A percentile compares a stretch with the other conserved stretches of the same genome.
These are phyloP conservation scores for Fratercula arctica DNA, from an alignment of 2,797 vertebrate species.

Conservation along the genomic window DNA sequence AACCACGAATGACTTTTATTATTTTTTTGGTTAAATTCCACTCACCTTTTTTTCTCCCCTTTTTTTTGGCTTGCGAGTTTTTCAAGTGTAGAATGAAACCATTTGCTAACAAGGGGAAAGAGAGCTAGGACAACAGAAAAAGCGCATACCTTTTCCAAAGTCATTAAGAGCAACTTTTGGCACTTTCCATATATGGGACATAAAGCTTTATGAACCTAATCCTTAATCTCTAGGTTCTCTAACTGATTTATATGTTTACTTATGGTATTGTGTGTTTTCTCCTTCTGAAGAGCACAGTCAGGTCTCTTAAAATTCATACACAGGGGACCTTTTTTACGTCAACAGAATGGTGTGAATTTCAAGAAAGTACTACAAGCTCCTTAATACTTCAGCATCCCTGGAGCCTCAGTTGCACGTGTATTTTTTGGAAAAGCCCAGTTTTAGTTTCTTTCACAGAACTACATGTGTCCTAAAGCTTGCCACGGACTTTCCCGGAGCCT, in stretches of 20 bases:
- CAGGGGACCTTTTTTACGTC: slow-evolving; percentile 4
- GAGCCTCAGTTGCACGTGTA: background rate
- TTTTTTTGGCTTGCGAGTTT: slow-evolving; percentile 58
- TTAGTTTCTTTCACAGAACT: slow-evolving; percentile 1
- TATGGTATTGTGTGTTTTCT: slow-evolving; percentile 42
- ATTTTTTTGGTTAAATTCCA: slow-evolving; percentile 67
- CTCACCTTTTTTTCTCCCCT: background rate
- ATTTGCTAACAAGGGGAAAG: slow-evolving; percentile 64
- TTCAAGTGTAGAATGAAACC: slow-evolving; percentile 68
- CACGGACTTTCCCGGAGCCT: background rate
- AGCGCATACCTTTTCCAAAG: slow-evolving; percentile 31
- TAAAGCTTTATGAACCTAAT: slow-evolving; percentile 51
- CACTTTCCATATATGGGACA: slow-evolving; percentile 1
- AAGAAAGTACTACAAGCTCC: background rate
- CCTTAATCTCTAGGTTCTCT: slow-evolving; percentile 19
- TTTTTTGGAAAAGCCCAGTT: slow-evolving; percentile 17
- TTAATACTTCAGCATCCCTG: background rate
- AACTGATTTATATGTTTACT: slow-evolving; percentile 53
- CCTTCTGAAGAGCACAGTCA: slow-evolving; percentile 1
- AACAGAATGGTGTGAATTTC: slow-evolving; percentile 32
- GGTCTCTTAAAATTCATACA: background rate
- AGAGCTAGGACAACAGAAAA: slow-evolving; percentile 45
- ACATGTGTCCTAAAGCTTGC: background rate
- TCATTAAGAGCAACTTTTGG: slow-evolving; percentile 52
- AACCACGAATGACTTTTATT: slow-evolving; percentile 68